phyloP scores from a whole-genome alignment of 1,140 invertebrate species.

The Camponotus pennsylvanicus region DNA sequence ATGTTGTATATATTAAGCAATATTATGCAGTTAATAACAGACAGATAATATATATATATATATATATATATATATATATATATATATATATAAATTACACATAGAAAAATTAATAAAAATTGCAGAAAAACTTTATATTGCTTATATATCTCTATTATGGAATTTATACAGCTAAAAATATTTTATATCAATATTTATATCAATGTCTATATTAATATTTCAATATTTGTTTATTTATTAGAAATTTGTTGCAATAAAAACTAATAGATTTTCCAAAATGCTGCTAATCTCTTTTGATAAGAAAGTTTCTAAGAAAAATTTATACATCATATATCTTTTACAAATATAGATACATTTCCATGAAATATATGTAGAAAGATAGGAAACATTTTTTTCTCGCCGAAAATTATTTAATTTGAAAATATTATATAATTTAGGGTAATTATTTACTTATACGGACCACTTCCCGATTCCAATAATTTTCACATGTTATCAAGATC shows the following conservation, averaged over 20 bases:
- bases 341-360: slow-evolving; percentile 29
- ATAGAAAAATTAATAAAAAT: slow-evolving; percentile 7
- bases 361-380: slow-evolving; percentile 1
- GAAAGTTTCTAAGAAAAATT: slow-evolving; percentile 12
- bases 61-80: too few species aligned
- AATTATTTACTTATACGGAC: too few species aligned
- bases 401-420: too few species aligned
- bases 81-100: too few species aligned
- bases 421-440: too few species aligned
- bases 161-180: slow-evolving; percentile 26
- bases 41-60: too few species aligned
- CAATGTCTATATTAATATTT: neutral
- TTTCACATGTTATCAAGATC: too few species aligned
- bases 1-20: too few species aligned
- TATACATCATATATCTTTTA: slow-evolving; percentile 42
- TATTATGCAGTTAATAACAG: too few species aligned
- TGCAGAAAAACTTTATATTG: neutral
- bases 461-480: too few species aligned
- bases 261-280: slow-evolving; percentile 28
- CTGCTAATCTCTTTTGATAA: neutral
- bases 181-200: slow-evolving; percentile 12
- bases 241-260: slow-evolving; percentile 35
- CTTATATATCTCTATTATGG: slow-evolving; percentile 23
- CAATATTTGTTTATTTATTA: slow-evolving; percentile 31
- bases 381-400: neutral